These are phyloP conservation scores for Phalera bucephala DNA, from an alignment of 2,888 invertebrate species.

Conservation along the genomic window DNA sequence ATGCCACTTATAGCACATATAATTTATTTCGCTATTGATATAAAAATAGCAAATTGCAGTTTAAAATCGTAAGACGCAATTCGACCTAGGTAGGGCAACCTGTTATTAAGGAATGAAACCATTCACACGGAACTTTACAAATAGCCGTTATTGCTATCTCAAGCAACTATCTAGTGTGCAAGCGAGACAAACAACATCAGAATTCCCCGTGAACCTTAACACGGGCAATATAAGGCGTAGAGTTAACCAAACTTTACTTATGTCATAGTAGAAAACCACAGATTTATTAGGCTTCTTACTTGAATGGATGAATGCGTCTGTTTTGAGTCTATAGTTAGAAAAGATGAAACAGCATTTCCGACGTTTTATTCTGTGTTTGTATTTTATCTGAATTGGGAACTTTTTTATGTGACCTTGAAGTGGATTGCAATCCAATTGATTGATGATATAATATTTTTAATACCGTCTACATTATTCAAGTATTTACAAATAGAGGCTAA, in stretches of 20 bases:
- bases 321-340: constrained; percentile 40
- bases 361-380: no score
- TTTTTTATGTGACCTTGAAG: no score
- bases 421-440: no score
- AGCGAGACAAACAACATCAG: constrained; percentile 38
- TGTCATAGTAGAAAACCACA: constrained; percentile 55
- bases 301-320: constrained; percentile 53
- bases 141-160: constrained; percentile 52
- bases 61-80: constrained; percentile 29
- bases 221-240: constrained; percentile 49
- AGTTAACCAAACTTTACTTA: constrained; percentile 60
- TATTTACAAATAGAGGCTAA: no score
- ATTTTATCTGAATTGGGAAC: no score
- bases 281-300: constrained; percentile 71
- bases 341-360: no score
- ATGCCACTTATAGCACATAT: no score
- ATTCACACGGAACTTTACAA: constrained; percentile 43
- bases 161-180: constrained; percentile 41
- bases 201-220: constrained; percentile 57
- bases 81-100: constrained; percentile 37
- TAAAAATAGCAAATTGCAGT: constrained; percentile 14
- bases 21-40: no score
- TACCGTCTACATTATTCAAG: no score
- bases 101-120: constrained; percentile 49
- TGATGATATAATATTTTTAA: no score